Percentiles rank a stretch among this genome's conserved stretches.
Conservation (phyloP, 2,888 invertebrate species). For the Tipula confusa region DNA sequence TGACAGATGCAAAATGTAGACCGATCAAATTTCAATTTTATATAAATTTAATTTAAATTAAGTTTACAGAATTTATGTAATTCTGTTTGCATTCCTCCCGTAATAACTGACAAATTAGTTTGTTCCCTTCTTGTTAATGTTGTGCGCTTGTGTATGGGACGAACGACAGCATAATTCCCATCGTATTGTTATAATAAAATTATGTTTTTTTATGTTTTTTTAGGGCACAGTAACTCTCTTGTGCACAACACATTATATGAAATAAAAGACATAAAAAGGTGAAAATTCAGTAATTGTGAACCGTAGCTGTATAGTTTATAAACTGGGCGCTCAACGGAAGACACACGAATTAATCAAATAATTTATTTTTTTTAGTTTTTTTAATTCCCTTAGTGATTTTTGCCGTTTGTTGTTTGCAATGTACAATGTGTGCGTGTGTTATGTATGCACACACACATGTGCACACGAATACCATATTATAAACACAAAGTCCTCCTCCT, state of each 20-base stretch:
- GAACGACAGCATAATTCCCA: not conserved
- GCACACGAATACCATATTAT: not conserved
- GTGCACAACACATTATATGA: not conserved
- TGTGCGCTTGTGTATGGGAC: not conserved
- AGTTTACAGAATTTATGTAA: not conserved
- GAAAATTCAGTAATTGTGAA: not conserved
- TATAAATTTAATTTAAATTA: not conserved
- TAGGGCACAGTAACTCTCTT: not conserved
- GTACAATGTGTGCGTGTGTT: too few species aligned
- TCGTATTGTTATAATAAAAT: not conserved
- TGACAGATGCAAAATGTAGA: not conserved
- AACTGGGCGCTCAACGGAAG: constrained; percentile 16
- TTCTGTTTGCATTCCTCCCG: not conserved
- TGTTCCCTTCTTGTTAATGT: not conserved
- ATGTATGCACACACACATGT: not conserved
- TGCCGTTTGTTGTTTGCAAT: not conserved
- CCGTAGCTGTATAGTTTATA: not conserved
- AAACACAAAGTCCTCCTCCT: not conserved
- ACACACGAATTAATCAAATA: constrained; percentile 25
- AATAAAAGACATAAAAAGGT: not conserved
- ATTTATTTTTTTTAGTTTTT: not conserved
- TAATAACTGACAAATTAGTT: not conserved
- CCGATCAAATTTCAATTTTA: not conserved
- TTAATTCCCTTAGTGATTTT: constrained; percentile 12
- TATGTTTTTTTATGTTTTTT: not conserved